phyloP scores from a whole-genome alignment of 2,888 invertebrate genomes.

The Panzeria rudis region DNA sequence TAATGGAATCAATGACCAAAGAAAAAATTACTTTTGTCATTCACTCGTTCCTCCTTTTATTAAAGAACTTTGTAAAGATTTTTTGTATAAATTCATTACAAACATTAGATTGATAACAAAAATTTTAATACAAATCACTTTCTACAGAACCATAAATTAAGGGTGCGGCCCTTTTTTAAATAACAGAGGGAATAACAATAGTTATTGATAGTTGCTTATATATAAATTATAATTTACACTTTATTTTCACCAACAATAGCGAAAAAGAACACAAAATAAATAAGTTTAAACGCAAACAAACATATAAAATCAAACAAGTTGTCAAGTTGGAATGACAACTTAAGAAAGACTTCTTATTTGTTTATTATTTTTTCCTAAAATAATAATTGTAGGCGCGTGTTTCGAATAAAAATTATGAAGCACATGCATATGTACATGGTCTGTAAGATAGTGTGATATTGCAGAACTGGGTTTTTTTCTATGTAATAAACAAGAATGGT shows the following conservation, averaged over 20 bases:
- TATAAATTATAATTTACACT: conserved; percentile 69
- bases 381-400: conserved; percentile 81
- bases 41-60: neutral
- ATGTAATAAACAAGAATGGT: conserved; percentile 24
- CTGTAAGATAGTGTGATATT: neutral
- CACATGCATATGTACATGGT: conserved; percentile 13
- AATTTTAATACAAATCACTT: conserved; percentile 61
- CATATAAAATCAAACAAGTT: conserved; percentile 61
- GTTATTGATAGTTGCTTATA: conserved; percentile 52
- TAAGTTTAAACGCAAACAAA: conserved; percentile 13
- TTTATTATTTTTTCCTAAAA: conserved; percentile 73
- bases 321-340: conserved; percentile 64
- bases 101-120: conserved; percentile 55
- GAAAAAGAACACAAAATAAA: conserved; percentile 15
- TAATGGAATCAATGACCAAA: neutral
- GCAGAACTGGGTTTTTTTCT: neutral
- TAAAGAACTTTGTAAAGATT: conserved; percentile 4
- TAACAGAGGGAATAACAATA: conserved; percentile 25
- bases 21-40: neutral
- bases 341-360: conserved; percentile 55
- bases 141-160: conserved; percentile 60
- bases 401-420: conserved; percentile 77
- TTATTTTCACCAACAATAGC: conserved; percentile 48
- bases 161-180: conserved; percentile 64
- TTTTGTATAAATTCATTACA: neutral